Evolutionary conservation across 2,888 invertebrate species (phyloP), one percentile per base, ranked within the genome.

Genomic region (Phoenoteleia sp.): DNA sequence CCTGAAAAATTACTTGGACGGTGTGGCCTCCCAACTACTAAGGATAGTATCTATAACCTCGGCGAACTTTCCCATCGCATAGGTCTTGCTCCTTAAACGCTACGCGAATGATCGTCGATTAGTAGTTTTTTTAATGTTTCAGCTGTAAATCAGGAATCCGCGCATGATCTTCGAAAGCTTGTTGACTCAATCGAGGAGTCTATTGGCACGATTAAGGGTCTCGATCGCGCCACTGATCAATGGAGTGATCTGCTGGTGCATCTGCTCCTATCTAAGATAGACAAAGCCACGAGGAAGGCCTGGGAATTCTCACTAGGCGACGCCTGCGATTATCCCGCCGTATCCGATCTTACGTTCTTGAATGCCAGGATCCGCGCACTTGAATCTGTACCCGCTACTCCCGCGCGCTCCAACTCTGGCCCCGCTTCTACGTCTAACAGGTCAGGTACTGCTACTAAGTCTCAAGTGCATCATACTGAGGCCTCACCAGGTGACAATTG

Each of bases 241-340:
- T 62, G 74, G 72, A 21, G 29, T 17, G 49, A 52, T 5, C 13
- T 75, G 0, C 5, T 75, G 13, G 75, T 75, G 0, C n/a, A 54
- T 17, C 6, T 69, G 4, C 6, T 54, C 1, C 4, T 54, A 0
- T 27, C 15, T 2, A 21, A 33, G 13, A 3, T 69, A 17, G 69
- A 54, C 15, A 69, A 54, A 27, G 25, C 39, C 7, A 69, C 69
- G 17, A 23, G 69, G 1, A 23, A 42, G 15, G 54, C 54, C 9
- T 36, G 66, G 49, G 49, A 66, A 17, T 6, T 69, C 9, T 42
- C 39, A 5, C 39, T 54, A n/a, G 54, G 23, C 0, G 29, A 56
- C n/a, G 1, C 27, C 6, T 0, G 3, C 0, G 23, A 52, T 4
- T 72, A 23, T 39, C 47, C 72, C 15, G 27, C 54, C 0, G 15